Evolutionary conservation across 2,888 invertebrate species (phyloP), one percentile per base, ranked within the genome.

Genomic region (Notodromas monacha): DNA sequence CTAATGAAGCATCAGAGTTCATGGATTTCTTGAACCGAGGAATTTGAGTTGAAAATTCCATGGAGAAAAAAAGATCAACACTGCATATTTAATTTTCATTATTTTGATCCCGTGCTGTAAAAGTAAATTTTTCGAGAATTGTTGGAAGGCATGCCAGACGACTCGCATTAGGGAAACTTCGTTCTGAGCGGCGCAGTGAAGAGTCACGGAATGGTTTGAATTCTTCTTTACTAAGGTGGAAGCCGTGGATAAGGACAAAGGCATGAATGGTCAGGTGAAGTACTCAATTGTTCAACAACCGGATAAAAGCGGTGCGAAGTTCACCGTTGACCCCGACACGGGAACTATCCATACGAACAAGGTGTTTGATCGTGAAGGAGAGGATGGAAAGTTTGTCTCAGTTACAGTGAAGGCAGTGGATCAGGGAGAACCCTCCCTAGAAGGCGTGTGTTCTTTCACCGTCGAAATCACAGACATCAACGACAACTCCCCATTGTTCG

Each of bases 321-420:
- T 89, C 45, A 74, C 74, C 0, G 84, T 89, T 0, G 79, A 89
- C 41, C 77, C 79, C 48, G 74, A 77, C 51, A 81, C 79, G 21
- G 89, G 89, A 3, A 74, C 79, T 51, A 76, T 89, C 31, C 69
- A 69, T 1, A 81, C 81, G 4, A 84, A 84, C 43, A 84, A 81
- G 58, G 79, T 81, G 13, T 86, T 89, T 47, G 84, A 89, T 54
- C 64, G 86, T 36, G 89, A 89, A 54, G 81, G 81, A 1, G 86
- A 89, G 41, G 81, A 81, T 47, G 81, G 81, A 5, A 79, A 81
- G 53, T 81, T 81, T 50, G 84, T 84, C 4, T 79, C 79, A 1
- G 79, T 84, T 4, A 89, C 86, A 0, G 77, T 89, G 0, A 86
- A 89, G 53, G 96, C 89, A 4, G 84, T 84, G 1, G 96, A 96